Base-by-base conservation (phyloP, 2,797 vertebrate genomes). In the Buphagus erythrorhynchus region DNA sequence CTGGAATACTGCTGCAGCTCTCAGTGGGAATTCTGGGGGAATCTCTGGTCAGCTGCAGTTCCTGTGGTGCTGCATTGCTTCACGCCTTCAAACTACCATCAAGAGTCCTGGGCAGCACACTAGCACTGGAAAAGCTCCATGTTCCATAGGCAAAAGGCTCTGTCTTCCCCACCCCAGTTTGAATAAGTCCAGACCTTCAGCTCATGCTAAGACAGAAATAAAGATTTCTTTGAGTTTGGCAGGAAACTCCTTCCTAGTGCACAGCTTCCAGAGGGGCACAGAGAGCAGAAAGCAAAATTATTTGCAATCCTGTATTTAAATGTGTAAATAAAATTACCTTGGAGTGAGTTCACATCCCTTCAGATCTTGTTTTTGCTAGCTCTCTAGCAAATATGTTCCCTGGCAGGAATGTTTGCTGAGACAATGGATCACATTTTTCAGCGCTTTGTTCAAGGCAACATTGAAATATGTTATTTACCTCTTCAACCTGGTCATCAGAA, bases 361-460 rank as follows among this genome's bases (percentile, higher is more conserved):
- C 78, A 82, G 73, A 69, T 48, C 49, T 58, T 76, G 48, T 38
- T 94, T 93, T 92, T 0, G 0, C 84, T 61, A 88, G 31, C 71
- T 66, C 31, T 54, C 65, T 58, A 80, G 65, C 68, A 96, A 95
- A 43, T 80, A 94, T 48, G 88, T 77, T 89, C 88, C 78, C 75
- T 28, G 49, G 33, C 72, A 92, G 81, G 90, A 95, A 92, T 91
- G 95, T 95, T 91, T 95, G 91, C 89, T 88, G 72, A 93, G 65
- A 89, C 75, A 87, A 95, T 80, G 91, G 77, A 92, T 48, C 33
- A 71, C 78, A 87, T 96, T 93, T 96, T 94, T 79, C 54, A 93
- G 90, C 49, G 45, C 48, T 97, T 85, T 89, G 86, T 87, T 92
- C 88, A 92, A 85, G 86, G 90, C 42, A 93, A 46, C 51, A 36